Percentiles rank a stretch among this genome's conserved stretches.
Evolutionary conservation across 2,113 vertebrate genomes (phyloP).

Genomic region (Numenius arquata): DNA sequence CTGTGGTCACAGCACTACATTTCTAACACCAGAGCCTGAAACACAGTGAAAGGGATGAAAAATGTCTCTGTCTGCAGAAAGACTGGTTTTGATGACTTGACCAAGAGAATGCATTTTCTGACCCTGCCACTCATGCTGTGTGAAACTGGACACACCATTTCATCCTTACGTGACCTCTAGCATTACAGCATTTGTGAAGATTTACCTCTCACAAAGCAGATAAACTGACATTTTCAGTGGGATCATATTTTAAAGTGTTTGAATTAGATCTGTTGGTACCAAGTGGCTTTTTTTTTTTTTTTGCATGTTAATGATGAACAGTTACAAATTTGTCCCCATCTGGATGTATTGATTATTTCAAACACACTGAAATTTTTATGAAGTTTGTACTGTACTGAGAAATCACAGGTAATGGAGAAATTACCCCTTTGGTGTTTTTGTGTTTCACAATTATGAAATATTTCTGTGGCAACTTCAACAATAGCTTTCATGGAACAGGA

Average conservation of each 20-base stretch:
- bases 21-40: neutral
- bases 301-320: neutral
- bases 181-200: neutral
- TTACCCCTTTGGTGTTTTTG: neutral
- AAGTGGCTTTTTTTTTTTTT: neutral
- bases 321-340: neutral
- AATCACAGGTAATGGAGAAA: neutral
- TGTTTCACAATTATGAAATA: slow-evolving; percentile 20
- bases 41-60: neutral
- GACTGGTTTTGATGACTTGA: neutral
- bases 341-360: neutral
- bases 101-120: neutral
- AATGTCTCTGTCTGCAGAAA: neutral
- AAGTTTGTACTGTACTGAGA: neutral
- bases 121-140: neutral
- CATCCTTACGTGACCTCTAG: neutral
- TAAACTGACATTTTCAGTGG: neutral
- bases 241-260: neutral
- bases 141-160: neutral
- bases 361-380: neutral
- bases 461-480: slow-evolving; percentile 43
- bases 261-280: neutral
- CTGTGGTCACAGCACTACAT: neutral
- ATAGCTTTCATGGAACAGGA: slow-evolving; percentile 37
- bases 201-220: neutral